These are phyloP conservation scores for Xenopus laevis DNA, from an alignment of 2,113 vertebrate species.

Conservation along the genomic window DNA sequence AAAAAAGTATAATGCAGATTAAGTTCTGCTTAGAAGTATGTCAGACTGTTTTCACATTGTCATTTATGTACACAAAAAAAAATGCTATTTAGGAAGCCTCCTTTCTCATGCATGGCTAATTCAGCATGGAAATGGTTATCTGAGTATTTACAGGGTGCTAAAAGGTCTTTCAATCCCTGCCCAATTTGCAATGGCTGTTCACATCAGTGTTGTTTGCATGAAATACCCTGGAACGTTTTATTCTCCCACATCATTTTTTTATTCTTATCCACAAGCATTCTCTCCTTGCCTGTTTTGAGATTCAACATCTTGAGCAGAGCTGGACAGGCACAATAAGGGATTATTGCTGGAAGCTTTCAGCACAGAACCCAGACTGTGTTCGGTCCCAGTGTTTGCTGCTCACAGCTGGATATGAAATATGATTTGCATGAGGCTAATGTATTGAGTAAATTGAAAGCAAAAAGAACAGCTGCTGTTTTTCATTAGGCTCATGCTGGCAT, in stretches of 20 bases:
- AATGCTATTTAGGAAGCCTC: too few species aligned
- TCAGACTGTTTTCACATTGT: too few species aligned
- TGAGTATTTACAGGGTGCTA: not conserved
- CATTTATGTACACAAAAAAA: too few species aligned
- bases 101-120: not conserved
- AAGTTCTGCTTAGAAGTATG: too few species aligned
- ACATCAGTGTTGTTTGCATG: not conserved
- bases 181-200: not conserved
- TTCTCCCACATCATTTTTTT: not conserved
- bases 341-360: slow-evolving; percentile 16
- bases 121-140: not conserved
- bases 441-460: slow-evolving; percentile 51
- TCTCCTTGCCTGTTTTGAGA: not conserved
- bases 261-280: not conserved
- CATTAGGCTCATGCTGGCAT: slow-evolving; percentile 48
- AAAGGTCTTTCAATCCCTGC: not conserved
- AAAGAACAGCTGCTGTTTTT: slow-evolving; percentile 54
- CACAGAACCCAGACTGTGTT: slow-evolving; percentile 18
- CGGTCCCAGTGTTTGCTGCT: not conserved
- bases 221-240: slow-evolving; percentile 8
- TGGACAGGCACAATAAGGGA: slow-evolving; percentile 18
- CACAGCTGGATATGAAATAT: slow-evolving; percentile 51
- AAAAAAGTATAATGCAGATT: too few species aligned
- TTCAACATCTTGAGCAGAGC: slow-evolving; percentile 14
- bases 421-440: slow-evolving; percentile 49